These are phyloP conservation scores for Actias luna DNA, from an alignment of 2,888 invertebrate species.

Conservation along the genomic window DNA sequence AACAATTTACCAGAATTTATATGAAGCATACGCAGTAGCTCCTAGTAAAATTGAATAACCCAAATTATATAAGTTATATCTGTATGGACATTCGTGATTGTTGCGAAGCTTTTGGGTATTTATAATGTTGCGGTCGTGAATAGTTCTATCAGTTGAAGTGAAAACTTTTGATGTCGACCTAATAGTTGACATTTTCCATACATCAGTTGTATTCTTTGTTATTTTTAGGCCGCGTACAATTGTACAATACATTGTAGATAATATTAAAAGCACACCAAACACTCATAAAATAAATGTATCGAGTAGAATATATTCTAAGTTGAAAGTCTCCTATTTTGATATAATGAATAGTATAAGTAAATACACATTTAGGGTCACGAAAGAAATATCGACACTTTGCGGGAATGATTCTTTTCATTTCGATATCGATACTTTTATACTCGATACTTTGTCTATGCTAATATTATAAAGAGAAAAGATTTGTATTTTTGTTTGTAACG, in stretches of 20 bases:
- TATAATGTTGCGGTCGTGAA: slow-evolving; percentile 37
- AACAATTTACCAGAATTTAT: slow-evolving; percentile 60
- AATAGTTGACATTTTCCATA: slow-evolving; percentile 41
- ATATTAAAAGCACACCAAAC: not conserved
- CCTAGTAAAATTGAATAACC: slow-evolving; percentile 59
- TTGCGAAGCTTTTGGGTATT: slow-evolving; percentile 32
- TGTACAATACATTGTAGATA: slow-evolving; percentile 45
- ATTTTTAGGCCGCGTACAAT: slow-evolving; percentile 48
- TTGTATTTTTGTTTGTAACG: no score
- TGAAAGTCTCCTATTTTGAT: no score
- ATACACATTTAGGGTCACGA: no score
- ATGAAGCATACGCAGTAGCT: slow-evolving; percentile 56
- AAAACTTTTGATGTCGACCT: slow-evolving; percentile 35
- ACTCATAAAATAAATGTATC: not conserved
- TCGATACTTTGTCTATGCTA: no score
- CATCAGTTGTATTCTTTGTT: slow-evolving; percentile 40
- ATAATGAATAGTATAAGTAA: no score
- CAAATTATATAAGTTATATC: slow-evolving; percentile 45
- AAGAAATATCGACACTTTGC: no score
- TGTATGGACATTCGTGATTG: slow-evolving; percentile 27
- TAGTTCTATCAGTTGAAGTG: slow-evolving; percentile 32
- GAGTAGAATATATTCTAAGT: not conserved
- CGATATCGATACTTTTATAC: no score
- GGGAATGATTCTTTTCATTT: no score
- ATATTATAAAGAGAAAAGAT: no score